A percentile compares a stretch with the other conserved stretches of the same genome.
Evolutionary conservation across 2,113 vertebrate genomes (phyloP).

Genomic region (Centrocercus urophasianus): DNA sequence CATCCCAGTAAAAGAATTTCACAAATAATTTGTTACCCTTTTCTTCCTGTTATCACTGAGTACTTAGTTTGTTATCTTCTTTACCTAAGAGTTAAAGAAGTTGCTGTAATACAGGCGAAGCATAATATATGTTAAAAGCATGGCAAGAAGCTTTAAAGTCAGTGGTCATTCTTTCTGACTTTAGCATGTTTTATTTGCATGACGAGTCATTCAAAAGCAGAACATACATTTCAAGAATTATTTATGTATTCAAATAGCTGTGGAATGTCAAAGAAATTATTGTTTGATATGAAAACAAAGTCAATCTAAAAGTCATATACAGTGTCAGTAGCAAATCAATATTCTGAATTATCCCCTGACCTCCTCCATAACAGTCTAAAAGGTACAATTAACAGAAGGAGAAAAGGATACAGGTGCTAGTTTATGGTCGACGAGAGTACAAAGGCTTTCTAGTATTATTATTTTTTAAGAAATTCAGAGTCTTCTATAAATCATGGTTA

Average conservation of each 20-base stretch:
- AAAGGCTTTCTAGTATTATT: constrained; percentile 15
- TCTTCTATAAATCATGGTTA: constrained; percentile 49
- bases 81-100: background rate
- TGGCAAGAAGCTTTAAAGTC: background rate
- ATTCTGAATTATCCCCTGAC: background rate
- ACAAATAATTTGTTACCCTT: background rate
- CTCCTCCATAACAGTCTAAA: background rate
- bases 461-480: constrained; percentile 17
- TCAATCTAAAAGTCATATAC: background rate
- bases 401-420: constrained; percentile 5
- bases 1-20: no score
- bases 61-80: background rate
- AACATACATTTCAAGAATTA: background rate
- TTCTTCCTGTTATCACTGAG: background rate
- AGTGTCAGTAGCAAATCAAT: background rate
- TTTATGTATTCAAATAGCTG: background rate
- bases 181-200: background rate
- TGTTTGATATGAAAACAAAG: background rate
- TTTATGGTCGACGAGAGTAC: constrained; percentile 24
- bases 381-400: constrained; percentile 27
- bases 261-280: background rate
- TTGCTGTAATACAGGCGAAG: background rate
- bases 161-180: background rate
- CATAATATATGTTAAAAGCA: background rate
- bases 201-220: background rate